These are phyloP conservation scores for Sipha flava DNA, from an alignment of 1,140 invertebrate species.

Conservation along the genomic window DNA sequence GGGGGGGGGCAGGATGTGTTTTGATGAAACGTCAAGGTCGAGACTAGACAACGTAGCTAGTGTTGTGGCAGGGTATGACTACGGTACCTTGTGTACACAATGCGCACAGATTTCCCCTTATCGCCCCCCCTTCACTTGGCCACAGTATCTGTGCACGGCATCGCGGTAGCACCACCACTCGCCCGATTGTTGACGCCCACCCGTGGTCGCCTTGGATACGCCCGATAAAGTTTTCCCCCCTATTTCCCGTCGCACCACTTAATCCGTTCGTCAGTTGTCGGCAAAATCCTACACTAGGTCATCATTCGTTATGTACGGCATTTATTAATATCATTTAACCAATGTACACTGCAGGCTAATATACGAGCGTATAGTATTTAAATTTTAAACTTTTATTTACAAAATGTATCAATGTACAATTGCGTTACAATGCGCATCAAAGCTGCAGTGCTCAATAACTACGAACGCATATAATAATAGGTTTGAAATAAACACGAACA, in stretches of 20 bases:
- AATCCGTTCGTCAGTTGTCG: background rate
- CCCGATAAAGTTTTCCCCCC: background rate
- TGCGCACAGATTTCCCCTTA: background rate
- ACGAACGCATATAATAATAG: too few relatives aligned
- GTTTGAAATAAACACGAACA: too few relatives aligned
- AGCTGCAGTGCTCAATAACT: too few relatives aligned
- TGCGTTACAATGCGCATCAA: too few relatives aligned
- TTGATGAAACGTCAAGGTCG: constrained; percentile 13
- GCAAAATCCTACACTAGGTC: too few relatives aligned
- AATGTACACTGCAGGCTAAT: too few relatives aligned
- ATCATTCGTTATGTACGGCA: too few relatives aligned
- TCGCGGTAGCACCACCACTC: background rate
- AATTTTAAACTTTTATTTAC: too few relatives aligned
- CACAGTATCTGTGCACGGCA: background rate
- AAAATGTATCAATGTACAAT: too few relatives aligned
- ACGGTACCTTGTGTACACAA: constrained; percentile 1
- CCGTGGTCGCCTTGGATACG: constrained; percentile 5
- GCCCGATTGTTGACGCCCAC: background rate
- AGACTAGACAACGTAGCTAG: constrained; percentile 2
- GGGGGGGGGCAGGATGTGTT: background rate
- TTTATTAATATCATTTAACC: too few relatives aligned
- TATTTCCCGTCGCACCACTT: background rate
- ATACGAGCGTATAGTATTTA: too few relatives aligned
- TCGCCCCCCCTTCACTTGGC: background rate
- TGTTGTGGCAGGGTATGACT: constrained; percentile 16